Evolutionary conservation across 2,797 vertebrate species (phyloP).

Genomic region (Thaleichthys pacificus): DNA sequence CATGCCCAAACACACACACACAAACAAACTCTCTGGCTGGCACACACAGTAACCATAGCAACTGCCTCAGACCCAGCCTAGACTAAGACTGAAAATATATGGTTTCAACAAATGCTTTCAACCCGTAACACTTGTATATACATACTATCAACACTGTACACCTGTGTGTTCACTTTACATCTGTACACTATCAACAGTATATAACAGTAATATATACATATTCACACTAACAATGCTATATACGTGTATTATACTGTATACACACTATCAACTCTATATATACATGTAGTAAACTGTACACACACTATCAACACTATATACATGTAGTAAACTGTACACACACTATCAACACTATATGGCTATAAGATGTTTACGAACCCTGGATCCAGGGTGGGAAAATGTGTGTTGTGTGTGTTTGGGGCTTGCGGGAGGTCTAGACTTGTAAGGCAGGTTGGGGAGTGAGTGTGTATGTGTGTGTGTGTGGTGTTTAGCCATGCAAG

Average conservation of each 20-base stretch:
- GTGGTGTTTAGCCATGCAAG: conserved; percentile 6
- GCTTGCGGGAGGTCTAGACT: neutral
- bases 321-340: neutral
- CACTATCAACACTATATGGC: too few relatives aligned
- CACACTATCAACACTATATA: neutral
- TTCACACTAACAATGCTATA: too few relatives aligned
- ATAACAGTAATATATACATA: too few relatives aligned
- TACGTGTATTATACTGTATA: too few relatives aligned
- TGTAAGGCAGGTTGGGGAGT: neutral
- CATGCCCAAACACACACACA: neutral
- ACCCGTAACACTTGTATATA: neutral
- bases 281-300: neutral
- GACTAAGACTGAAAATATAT: neutral
- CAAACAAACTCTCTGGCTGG: neutral
- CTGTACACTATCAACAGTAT: neutral
- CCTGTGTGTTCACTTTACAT: neutral
- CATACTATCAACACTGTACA: neutral
- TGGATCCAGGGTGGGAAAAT: neutral
- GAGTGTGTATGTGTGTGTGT: neutral
- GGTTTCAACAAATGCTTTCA: neutral
- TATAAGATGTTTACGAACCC: too few relatives aligned
- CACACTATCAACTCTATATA: too few relatives aligned
- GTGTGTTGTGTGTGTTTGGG: neutral
- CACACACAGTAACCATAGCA: neutral
- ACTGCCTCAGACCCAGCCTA: neutral